Conservation (phyloP, 2,888 invertebrate species). For the Brenthis hecate region DNA sequence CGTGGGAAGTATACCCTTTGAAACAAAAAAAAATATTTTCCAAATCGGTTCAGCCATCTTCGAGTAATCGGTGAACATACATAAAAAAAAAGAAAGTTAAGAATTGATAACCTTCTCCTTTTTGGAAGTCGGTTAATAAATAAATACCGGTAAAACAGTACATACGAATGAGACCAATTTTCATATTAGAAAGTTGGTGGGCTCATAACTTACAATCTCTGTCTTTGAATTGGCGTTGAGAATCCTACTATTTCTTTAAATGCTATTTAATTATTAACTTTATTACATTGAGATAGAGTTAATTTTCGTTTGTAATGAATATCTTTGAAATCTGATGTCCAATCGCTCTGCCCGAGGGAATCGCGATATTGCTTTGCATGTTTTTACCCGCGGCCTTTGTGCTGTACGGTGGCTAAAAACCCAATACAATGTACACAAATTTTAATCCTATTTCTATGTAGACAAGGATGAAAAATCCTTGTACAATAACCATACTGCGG, state of each 20-base stretch:
- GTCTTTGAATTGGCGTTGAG: slow-evolving; percentile 6
- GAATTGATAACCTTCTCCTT: too few relatives aligned
- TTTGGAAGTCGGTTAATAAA: too few relatives aligned
- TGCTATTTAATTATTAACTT: slow-evolving; percentile 11
- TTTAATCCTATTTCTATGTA: neutral
- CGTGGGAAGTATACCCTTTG: too few relatives aligned
- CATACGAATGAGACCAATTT: neutral
- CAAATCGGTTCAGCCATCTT: too few relatives aligned
- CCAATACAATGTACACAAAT: slow-evolving; percentile 7
- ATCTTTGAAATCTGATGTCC: slow-evolving; percentile 44
- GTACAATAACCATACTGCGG: slow-evolving; percentile 3
- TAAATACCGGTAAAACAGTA: too few relatives aligned
- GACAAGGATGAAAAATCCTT: slow-evolving; percentile 7
- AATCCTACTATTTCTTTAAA: neutral
- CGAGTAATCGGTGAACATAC: too few relatives aligned
- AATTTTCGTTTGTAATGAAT: slow-evolving; percentile 38
- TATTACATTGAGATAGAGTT: slow-evolving; percentile 23
- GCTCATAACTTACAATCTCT: slow-evolving; percentile 13
- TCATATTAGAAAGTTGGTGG: slow-evolving; percentile 4
- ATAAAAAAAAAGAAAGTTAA: too few relatives aligned
- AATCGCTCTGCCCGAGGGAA: slow-evolving; percentile 57
- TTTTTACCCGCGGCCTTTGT: slow-evolving; percentile 57
- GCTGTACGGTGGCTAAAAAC: slow-evolving; percentile 47
- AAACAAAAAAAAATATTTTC: too few relatives aligned
- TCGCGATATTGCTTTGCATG: slow-evolving; percentile 60